These are phyloP conservation scores for Engraulis encrasicolus DNA, from an alignment of 2,113 vertebrate genomes.

Conservation along the genomic window DNA sequence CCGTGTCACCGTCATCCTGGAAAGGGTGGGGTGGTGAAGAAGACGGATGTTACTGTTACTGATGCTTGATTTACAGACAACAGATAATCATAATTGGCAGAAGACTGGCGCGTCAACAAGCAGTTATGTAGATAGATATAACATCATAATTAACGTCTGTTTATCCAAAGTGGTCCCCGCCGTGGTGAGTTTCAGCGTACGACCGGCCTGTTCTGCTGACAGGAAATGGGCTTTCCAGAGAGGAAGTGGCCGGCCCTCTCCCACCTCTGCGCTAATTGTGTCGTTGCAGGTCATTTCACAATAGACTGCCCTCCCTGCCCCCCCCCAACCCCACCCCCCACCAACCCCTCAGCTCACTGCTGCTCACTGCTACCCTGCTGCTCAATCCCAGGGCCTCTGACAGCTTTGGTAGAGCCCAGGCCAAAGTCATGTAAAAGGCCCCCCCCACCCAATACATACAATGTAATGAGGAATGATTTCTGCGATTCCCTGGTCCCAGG, in stretches of 20 bases:
- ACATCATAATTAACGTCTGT: not conserved
- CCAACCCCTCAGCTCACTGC: not conserved
- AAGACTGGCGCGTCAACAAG: not conserved
- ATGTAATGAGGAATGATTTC: too few relatives aligned
- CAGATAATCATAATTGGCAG: not conserved
- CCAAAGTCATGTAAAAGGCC: too few relatives aligned
- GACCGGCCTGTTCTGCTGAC: slow-evolving; percentile 43
- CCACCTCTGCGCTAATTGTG: slow-evolving; percentile 23
- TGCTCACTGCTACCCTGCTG: too few relatives aligned
- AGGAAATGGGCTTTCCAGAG: slow-evolving; percentile 68
- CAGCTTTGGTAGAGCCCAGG: too few relatives aligned
- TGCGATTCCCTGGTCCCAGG: too few relatives aligned
- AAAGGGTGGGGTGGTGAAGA: not conserved
- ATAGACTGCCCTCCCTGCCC: too few relatives aligned
- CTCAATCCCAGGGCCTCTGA: too few relatives aligned
- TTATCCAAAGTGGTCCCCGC: slow-evolving; percentile 12
- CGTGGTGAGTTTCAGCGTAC: slow-evolving; percentile 20
- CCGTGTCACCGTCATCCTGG: slow-evolving; percentile 70
- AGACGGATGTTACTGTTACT: not conserved
- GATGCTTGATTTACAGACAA: not conserved
- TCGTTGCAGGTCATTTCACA: not conserved
- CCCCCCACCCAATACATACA: too few relatives aligned
- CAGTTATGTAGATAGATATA: not conserved
- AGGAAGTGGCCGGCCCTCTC: slow-evolving; percentile 74
- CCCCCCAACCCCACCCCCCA: too few relatives aligned